Conservation (phyloP, 1,140 invertebrate species). For the Mylabris phalerata region DNA sequence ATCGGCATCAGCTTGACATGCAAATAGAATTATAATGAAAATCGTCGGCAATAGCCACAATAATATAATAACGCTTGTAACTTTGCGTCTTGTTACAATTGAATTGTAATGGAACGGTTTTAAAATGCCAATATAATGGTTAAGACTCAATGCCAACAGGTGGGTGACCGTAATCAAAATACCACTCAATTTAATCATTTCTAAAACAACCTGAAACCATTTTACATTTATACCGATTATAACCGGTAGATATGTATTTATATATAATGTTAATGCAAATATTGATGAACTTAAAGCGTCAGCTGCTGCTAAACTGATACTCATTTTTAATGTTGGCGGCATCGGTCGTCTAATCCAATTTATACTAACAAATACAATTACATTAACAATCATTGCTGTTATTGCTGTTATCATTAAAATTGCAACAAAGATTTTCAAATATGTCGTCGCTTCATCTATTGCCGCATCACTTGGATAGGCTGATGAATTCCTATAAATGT, state of each 20-base stretch:
- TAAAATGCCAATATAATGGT: conserved; percentile 58
- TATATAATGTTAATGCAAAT: conserved; percentile 46
- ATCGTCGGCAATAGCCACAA: conserved; percentile 52
- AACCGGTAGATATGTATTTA: conserved; percentile 48
- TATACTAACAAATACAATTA: conserved; percentile 46
- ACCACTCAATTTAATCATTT: conserved; percentile 49
- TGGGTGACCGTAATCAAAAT: conserved; percentile 58
- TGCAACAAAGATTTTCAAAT: conserved; percentile 3
- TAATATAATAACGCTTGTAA: conserved; percentile 42
- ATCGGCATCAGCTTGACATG: conserved; percentile 21
- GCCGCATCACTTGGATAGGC: too few relatives aligned
- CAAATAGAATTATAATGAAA: conserved; percentile 49
- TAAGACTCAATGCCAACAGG: conserved; percentile 57
- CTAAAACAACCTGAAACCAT: conserved; percentile 33
- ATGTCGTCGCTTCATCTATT: too few relatives aligned
- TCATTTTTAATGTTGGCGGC: conserved; percentile 53
- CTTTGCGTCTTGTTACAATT: conserved; percentile 46
- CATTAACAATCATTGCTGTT: conserved; percentile 47
- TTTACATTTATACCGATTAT: conserved; percentile 20
- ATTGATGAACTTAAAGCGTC: conserved; percentile 50
- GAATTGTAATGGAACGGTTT: conserved; percentile 56
- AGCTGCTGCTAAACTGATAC: conserved; percentile 52
- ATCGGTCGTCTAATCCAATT: conserved; percentile 50
- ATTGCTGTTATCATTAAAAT: conserved; percentile 7
- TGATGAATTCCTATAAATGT: too few relatives aligned